phyloP scores from a whole-genome alignment of 2,888 invertebrate genomes.

The Lithosia quadra region DNA sequence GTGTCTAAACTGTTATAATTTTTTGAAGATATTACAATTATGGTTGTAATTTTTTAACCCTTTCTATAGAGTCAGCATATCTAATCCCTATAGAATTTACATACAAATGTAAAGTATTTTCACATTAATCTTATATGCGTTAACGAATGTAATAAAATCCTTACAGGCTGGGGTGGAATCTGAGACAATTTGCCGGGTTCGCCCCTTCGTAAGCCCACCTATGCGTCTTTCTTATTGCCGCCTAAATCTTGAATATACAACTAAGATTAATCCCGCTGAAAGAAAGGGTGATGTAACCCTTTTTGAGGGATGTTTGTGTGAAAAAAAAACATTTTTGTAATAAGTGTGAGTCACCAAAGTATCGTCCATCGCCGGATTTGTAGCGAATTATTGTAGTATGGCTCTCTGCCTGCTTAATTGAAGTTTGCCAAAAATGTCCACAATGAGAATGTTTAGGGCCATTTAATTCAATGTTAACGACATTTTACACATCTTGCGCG shows the following conservation, averaged over 20 bases:
- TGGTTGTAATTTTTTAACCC: conserved; percentile 30
- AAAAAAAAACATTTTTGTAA: conserved; percentile 39
- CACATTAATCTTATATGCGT: conserved; percentile 83
- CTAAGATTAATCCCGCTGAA: conserved; percentile 85
- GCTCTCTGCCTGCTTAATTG: conserved; percentile 26
- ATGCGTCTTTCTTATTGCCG: conserved; percentile 86
- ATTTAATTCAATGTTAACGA: not conserved
- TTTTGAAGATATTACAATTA: too few relatives aligned
- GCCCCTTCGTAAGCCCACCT: conserved; percentile 83
- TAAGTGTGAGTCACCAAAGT: conserved; percentile 4
- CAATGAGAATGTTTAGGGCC: not conserved
- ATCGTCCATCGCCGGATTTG: not conserved
- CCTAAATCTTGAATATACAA: conserved; percentile 86
- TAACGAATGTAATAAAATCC: conserved; percentile 86
- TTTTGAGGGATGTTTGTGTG: conserved; percentile 58
- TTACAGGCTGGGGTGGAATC: conserved; percentile 75
- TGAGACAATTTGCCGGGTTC: conserved; percentile 84
- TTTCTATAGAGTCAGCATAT: conserved; percentile 42
- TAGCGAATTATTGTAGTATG: not conserved
- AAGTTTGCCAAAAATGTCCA: conserved; percentile 36
- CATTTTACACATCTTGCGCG: not conserved
- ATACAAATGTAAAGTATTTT: conserved; percentile 77
- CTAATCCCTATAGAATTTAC: conserved; percentile 68
- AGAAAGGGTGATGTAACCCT: conserved; percentile 82
- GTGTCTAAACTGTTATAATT: not conserved